Base-by-base conservation (phyloP, 30 jellyfish, hydroid and myxozoan species). In the Nemopilema nomurai region DNA sequence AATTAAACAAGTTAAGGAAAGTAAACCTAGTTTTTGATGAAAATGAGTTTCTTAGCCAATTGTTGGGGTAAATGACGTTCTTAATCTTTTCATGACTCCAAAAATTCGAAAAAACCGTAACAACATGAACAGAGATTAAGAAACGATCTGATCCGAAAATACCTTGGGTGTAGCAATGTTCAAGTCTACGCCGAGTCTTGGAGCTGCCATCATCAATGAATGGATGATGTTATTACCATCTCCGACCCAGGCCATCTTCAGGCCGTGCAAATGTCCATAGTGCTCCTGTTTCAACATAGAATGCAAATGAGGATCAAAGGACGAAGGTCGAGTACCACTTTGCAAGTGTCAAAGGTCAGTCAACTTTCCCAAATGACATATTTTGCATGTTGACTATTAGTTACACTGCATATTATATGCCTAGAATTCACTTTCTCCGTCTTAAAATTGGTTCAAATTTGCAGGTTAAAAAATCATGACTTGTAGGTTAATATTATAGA, bases 151-250 rank as follows among this genome's bases (percentile, higher is more conserved):
- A 18, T n/a, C 51, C 8, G 31, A 18, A 79, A 18, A 16, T 51
- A 86, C 96, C 77, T 87, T 87, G 16, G 96, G 96, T 4, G 96
- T 87, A 16, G 96, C 90, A 87, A 87, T 87, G 49, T 72, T 49
- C 80, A 87, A n/a, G 49, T 87, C 76, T 68, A 87, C 86, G 22
- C 96, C 96, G 18, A 87, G 86, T 29, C 85, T 77, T 27, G 96
- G 96, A 18, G 90, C 96, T 69, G 90, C 90, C 96, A 87, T 87
- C 96, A 87, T 87, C 23, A 87, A 29, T 0, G 96, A 76, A 41
- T 77, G 51, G 28, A 87, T 71, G 69, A 87, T 79, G 26, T 87
- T 87, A 49, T 87, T 87, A 51, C 96, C 96, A 52, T 87, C 96
- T 20, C 96, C 96, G 50, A 87, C 90, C 96, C 96, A 87, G 16